Conservation (phyloP, 2,113 vertebrate species). For the Lampris megalopsis region DNA sequence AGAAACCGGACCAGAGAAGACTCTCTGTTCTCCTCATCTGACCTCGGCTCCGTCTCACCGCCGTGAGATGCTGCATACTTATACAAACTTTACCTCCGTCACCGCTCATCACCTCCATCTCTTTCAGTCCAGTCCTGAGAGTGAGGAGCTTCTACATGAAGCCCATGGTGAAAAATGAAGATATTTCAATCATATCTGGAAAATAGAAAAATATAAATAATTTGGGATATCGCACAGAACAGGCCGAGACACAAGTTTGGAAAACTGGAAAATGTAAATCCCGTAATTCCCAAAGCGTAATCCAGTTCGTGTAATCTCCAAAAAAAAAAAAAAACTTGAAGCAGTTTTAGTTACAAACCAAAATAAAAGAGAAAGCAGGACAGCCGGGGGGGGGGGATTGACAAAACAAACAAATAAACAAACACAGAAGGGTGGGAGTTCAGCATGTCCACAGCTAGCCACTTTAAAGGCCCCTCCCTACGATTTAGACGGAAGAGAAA, state of each 20-base stretch:
- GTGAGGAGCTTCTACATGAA: constrained; percentile 54
- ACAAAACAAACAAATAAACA: neutral
- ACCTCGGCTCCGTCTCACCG: too few species aligned
- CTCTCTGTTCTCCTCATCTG: too few species aligned
- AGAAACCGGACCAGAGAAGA: too few species aligned
- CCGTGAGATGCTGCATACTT: too few species aligned
- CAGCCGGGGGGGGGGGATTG: neutral
- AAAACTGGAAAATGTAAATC: neutral
- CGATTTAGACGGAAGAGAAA: constrained; percentile 17
- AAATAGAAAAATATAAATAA: neutral
- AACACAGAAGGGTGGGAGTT: constrained; percentile 34
- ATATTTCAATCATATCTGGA: neutral
- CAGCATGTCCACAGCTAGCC: constrained; percentile 34
- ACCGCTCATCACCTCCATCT: too few species aligned
- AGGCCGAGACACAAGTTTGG: neutral
- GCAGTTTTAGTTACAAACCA: neutral
- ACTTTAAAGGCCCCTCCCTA: constrained; percentile 21
- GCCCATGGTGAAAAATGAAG: constrained; percentile 46
- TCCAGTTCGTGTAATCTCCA: constrained; percentile 19
- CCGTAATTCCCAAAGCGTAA: constrained; percentile 19
- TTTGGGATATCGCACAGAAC: neutral
- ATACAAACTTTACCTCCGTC: too few species aligned
- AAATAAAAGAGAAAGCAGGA: constrained; percentile 27
- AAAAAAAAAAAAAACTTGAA: neutral
- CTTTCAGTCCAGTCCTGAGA: too few species aligned